A percentile compares a stretch with the other conserved stretches of the same genome.
Evolutionary conservation across 2,113 vertebrate species (phyloP).

Genomic region (rat (Rattus norvegicus)): DNA sequence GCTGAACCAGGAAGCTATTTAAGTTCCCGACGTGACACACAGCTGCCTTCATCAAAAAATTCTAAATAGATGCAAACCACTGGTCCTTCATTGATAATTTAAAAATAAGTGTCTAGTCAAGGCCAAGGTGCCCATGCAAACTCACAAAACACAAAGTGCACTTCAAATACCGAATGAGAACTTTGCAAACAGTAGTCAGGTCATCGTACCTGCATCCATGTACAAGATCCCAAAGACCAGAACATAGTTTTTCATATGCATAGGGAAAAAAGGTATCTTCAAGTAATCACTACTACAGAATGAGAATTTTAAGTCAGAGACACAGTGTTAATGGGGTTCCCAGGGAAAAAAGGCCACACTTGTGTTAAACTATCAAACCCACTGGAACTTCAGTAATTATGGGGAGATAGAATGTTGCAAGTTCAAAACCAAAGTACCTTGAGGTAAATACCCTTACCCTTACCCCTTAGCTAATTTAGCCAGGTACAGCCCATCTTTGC

Average conservation of each 20-base stretch:
- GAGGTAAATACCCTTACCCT: neutral
- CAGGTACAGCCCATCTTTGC: too few species aligned
- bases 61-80: neutral
- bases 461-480: neutral
- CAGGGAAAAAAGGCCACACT: too few species aligned
- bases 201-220: neutral
- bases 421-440: neutral
- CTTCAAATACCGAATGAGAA: conserved; percentile 34
- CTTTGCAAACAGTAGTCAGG: neutral
- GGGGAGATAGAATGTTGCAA: neutral
- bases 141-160: neutral
- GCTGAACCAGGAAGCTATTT: neutral
- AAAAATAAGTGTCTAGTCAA: neutral
- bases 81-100: conserved; percentile 2
- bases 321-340: neutral
- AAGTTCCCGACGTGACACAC: neutral
- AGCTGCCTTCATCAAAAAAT: neutral
- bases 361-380: neutral
- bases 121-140: neutral
- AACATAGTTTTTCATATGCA: neutral
- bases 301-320: neutral
- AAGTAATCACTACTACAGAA: neutral
- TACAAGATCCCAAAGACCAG: neutral
- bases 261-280: neutral
- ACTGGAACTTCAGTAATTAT: neutral